Conservation (phyloP, 1,140 invertebrate genomes). For the Cylas formicarius region DNA sequence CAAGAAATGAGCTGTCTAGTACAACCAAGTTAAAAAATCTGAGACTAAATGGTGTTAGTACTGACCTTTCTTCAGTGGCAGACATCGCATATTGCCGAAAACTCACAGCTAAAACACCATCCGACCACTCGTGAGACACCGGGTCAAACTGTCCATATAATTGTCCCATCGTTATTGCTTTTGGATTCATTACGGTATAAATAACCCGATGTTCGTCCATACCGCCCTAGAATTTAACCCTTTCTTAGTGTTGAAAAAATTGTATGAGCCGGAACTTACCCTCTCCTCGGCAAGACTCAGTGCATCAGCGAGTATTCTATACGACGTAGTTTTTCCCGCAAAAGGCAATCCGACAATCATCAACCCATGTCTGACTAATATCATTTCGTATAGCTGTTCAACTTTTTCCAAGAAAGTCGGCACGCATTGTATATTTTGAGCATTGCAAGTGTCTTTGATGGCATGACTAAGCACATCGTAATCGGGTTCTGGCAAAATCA, state of each 20-base stretch:
- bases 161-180: conserved; percentile 93
- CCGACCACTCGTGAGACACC: conserved; percentile 89
- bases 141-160: conserved; percentile 93
- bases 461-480: conserved; percentile 57
- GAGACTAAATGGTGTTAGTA: not conserved
- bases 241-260: conserved; percentile 8
- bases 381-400: conserved; percentile 93
- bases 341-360: conserved; percentile 91
- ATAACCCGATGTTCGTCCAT: conserved; percentile 85
- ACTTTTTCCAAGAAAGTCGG: conserved; percentile 83
- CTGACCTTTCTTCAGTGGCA: conserved; percentile 57
- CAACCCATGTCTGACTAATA: conserved; percentile 81
- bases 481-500: conserved; percentile 67
- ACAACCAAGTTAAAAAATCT: no score
- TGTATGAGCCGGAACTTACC: conserved; percentile 43
- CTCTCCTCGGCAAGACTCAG: conserved; percentile 73
- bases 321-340: conserved; percentile 75
- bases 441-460: conserved; percentile 59
- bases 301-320: conserved; percentile 69
- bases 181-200: conserved; percentile 90
- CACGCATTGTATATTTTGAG: conserved; percentile 75
- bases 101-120: conserved; percentile 87
- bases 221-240: conserved; percentile 49
- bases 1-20: no score
- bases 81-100: conserved; percentile 86